phyloP scores from a whole-genome alignment of 2,888 invertebrate species.

The Cheilosia pagana region DNA sequence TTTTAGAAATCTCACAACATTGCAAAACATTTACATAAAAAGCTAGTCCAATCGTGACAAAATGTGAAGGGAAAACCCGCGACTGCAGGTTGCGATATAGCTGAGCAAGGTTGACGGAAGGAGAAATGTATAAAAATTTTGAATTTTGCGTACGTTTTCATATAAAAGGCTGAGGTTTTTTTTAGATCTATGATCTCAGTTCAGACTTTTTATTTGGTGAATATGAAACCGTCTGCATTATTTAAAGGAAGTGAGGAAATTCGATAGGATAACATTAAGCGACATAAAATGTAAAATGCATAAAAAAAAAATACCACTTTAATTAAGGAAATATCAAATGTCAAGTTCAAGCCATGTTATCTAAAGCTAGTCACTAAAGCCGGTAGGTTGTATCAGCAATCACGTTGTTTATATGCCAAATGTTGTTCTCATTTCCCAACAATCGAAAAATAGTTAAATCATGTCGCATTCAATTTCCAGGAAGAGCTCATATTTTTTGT shows the following conservation, averaged over 20 bases:
- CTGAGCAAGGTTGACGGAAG: neutral
- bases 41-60: neutral
- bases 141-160: neutral
- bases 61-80: neutral
- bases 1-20: neutral
- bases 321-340: no score
- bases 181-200: no score
- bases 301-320: no score
- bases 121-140: neutral
- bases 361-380: no score
- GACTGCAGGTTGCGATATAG: neutral
- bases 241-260: no score
- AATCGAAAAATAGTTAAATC: neutral
- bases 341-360: no score
- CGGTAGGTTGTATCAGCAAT: neutral
- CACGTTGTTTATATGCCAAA: neutral
- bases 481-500: neutral
- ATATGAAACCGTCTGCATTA: no score
- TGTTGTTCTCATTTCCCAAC: neutral
- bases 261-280: no score
- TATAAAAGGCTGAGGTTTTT: neutral
- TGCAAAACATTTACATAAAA: conserved; percentile 14
- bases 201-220: no score
- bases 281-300: no score
- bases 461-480: neutral